A percentile compares a stretch with the other conserved stretches of the same genome.
Conservation (phyloP, 2,113 vertebrate genomes). For the Scytalopus superciliaris region DNA sequence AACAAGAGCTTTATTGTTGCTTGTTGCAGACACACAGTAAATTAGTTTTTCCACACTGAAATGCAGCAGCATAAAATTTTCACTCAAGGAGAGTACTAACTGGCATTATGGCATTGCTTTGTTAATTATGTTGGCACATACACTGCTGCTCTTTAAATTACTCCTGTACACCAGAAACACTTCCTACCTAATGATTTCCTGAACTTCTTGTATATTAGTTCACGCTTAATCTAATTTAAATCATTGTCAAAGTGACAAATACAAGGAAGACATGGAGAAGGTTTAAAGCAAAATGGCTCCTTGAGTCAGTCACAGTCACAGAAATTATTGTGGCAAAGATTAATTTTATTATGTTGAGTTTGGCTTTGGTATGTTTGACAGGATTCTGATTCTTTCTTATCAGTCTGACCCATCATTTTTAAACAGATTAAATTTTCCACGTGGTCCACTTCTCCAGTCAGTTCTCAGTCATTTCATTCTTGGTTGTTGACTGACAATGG, state of each 20-base stretch:
- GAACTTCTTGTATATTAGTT: neutral
- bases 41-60: conserved; percentile 39
- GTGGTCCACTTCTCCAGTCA: neutral
- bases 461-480: neutral
- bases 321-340: neutral
- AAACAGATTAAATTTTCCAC: neutral
- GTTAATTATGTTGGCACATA: conserved; percentile 53
- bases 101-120: conserved; percentile 22
- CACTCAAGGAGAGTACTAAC: conserved; percentile 5
- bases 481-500: neutral
- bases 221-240: conserved; percentile 10
- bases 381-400: neutral
- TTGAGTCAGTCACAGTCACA: neutral
- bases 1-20: conserved; percentile 39
- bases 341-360: neutral
- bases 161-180: neutral
- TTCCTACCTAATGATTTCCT: neutral
- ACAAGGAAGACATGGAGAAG: neutral
- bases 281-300: neutral
- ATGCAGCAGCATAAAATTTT: conserved; percentile 32
- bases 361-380: neutral
- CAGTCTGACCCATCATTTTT: neutral
- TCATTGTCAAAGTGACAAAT: neutral
- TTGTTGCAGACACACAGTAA: neutral
- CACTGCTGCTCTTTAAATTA: conserved; percentile 34